phyloP scores from a whole-genome alignment of 1,140 invertebrate species.

The Orussus abietinus region DNA sequence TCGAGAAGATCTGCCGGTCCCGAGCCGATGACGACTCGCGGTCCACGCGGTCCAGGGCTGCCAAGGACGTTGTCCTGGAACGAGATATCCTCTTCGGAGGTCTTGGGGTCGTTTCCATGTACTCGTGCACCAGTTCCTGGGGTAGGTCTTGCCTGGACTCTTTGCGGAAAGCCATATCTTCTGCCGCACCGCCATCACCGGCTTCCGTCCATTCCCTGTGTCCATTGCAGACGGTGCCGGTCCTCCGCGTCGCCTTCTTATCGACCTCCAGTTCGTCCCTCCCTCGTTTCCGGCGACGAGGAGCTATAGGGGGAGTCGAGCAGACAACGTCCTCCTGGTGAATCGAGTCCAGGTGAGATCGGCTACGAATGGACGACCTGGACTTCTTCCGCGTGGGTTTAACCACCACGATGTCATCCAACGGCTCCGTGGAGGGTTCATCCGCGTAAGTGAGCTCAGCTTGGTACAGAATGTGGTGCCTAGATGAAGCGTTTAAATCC shows the following conservation, averaged over 20 bases:
- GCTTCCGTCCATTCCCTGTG: background rate
- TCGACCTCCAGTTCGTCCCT: background rate
- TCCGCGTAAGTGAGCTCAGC: conserved; percentile 27
- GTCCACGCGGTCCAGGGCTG: no score
- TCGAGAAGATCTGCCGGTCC: no score
- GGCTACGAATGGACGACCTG: conserved; percentile 26
- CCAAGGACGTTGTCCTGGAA: no score
- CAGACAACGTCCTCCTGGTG: conserved; percentile 5
- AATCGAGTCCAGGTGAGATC: conserved; percentile 18
- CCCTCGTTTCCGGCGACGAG: conserved; percentile 13
- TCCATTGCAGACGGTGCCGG: background rate
- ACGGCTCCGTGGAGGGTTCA: conserved; percentile 22
- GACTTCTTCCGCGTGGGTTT: conserved; percentile 46
- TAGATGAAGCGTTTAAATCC: conserved; percentile 26
- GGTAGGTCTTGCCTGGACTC: no score
- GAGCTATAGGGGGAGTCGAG: conserved; percentile 1
- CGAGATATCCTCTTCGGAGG: no score
- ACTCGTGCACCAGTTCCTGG: conserved; percentile 42
- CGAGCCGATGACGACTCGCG: no score
- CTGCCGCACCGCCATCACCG: no score
- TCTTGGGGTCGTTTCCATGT: conserved; percentile 32
- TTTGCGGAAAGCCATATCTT: no score
- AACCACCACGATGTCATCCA: conserved; percentile 47
- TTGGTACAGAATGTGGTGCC: conserved; percentile 44
- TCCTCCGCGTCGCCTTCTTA: conserved; percentile 1